Evolutionary conservation across 2,888 invertebrate species (phyloP), one percentile per base, ranked within the genome.

Genomic region (Tiliacea citrago): DNA sequence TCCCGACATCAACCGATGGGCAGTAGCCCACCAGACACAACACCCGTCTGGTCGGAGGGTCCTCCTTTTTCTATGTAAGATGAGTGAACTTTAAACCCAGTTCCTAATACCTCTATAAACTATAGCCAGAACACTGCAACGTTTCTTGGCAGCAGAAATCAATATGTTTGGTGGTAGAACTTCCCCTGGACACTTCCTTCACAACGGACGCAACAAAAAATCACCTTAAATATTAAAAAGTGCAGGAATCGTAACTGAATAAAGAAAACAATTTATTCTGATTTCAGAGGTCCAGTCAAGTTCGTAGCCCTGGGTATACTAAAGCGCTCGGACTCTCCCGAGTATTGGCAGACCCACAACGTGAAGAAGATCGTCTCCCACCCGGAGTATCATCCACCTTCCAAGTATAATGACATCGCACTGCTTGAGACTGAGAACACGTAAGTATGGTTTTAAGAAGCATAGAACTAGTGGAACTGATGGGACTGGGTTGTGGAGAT

Each of bases 391-490:
- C 58, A 66, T 6, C 73, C 86, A 0, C 87, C 89, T 0, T 62
- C 68, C 3, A 88, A 87, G 55, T 88, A 88, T 67, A 74, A 88
- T 45, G 89, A 88, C 21, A 88, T 88, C 42, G 88, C 89, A 2
- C 73, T 88, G 3, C 60, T 88, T 0, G 77, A 88, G 66, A 84
- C 84, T 5, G 80, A 75, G 0, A n/a, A 51, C 0, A 6, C 16
- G 86, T 85, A 35, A 71, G 81, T 77, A 42, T 10, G 0, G n/a
- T 12, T 55, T 70, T 39, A 42, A 12, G 16, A 68, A 47, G 2
- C 45, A 12, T 63, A 62, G n/a, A n/a, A n/a, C 45, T n/a, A 7
- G 18, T 29, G 5, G n/a, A n/a, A n/a, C 45, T n/a, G 10, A 18
- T 29, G 5, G 0, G 6, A 53, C 53, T 24, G n/a, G 39, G 39